phyloP scores from a whole-genome alignment of 2,797 vertebrate genomes.

The Microchirus variegatus region DNA sequence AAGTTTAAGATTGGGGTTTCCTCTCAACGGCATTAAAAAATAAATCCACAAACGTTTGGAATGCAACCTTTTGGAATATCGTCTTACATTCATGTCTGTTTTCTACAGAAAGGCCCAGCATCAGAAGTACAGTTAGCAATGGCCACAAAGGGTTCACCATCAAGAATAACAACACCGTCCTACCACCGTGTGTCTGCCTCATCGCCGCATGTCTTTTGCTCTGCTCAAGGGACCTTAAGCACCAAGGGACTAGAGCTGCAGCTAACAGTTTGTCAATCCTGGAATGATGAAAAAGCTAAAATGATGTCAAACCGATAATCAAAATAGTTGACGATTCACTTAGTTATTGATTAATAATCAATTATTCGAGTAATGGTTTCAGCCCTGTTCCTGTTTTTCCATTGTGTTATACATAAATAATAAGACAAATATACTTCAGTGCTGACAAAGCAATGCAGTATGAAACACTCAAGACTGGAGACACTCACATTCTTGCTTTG shows the following conservation, averaged over 20 bases:
- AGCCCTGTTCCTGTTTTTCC: constrained; percentile 13
- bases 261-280: too few relatives aligned
- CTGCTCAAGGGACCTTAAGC: constrained; percentile 6
- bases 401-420: background rate
- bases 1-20: background rate
- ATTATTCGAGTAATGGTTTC: too few relatives aligned
- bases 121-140: background rate
- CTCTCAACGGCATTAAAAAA: too few relatives aligned
- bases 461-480: background rate
- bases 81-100: background rate
- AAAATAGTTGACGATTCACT: background rate
- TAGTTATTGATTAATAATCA: too few relatives aligned
- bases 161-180: background rate
- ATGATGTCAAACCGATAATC: too few relatives aligned
- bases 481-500: background rate
- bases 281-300: too few relatives aligned
- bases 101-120: constrained; percentile 24
- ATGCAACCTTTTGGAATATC: too few relatives aligned
- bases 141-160: constrained; percentile 1
- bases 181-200: background rate
- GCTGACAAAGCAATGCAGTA: background rate
- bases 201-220: background rate
- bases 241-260: background rate
- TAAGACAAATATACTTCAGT: background rate
- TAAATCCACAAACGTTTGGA: background rate